Base-by-base conservation (phyloP, 2,797 vertebrate species). In the Pipistrellus pipistrellus region DNA sequence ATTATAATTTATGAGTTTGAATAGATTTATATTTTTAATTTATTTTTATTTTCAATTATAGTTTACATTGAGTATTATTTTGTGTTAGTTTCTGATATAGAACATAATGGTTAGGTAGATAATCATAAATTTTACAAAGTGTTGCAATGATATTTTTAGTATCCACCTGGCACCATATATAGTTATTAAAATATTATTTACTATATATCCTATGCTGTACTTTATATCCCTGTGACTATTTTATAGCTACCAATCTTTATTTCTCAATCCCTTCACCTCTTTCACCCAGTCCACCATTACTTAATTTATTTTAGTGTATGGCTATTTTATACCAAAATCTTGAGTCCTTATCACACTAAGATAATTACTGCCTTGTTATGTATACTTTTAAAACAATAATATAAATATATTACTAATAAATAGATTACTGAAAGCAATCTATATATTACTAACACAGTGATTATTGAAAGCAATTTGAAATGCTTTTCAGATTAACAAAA, bases 251-350 rank as follows among this genome's bases (percentile, higher is more conserved):
- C 38, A 41, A 41, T 41, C 38, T 41, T 41, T 7, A 41, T 41
- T 41, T 41, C 38, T 41, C 38, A 41, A 41, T 41, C 38, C 38
- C 38, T 41, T 41, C 38, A 41, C 38, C 38, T 41, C 38, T 41
- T 41, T 41, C 38, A 41, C 38, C 38, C 38, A 41, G 38, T 41
- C 57, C 57, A 25, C 25, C 57, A 59, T 92, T 92, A 73, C 21
- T 93, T 82, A 95, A 78, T 83, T 90, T 83, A 12, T 84, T 83
- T 85, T 78, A 80, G 84, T 90, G 38, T 66, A 13, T 38, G 10
- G 21, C 25, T 88, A 30, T 62, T 35, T 59, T 73, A 38, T 83
- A n/a, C 73, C 11, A 48, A 88, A 88, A 46, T 78, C 4, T 69
- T 68, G 9, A 41, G 21, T 83, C 11, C 11, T 69, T 93, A 55